These are phyloP conservation scores for Daphoenositta chrysoptera DNA, from an alignment of 2,113 vertebrate species.

Conservation along the genomic window DNA sequence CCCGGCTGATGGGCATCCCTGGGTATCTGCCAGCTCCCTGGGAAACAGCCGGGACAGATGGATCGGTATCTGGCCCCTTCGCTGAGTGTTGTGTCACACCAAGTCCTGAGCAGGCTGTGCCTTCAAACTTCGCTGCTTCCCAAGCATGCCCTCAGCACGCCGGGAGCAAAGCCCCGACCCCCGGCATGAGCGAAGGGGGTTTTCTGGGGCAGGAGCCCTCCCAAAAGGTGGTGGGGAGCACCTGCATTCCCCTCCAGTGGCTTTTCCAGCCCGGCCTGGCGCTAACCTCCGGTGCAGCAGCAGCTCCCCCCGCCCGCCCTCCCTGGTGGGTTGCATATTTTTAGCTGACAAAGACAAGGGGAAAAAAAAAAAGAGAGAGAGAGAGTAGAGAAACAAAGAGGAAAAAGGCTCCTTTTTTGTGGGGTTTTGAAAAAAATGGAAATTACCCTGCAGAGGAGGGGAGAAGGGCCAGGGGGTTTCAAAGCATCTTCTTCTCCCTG, in stretches of 20 bases:
- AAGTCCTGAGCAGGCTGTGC: background rate
- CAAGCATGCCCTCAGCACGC: fast-evolving
- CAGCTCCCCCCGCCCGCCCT: background rate
- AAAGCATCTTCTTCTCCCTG: background rate
- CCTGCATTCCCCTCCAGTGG: background rate
- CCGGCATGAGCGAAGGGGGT: fast-evolving
- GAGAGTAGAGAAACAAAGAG: background rate
- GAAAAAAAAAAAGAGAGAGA: too few species aligned
- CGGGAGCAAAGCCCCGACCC: background rate
- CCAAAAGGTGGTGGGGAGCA: background rate
- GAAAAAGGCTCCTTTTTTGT: conserved; percentile 24
- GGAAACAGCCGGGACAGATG: background rate
- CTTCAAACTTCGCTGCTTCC: background rate
- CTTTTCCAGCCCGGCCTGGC: background rate
- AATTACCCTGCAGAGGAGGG: conserved; percentile 33
- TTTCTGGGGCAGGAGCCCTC: background rate
- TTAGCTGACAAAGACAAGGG: conserved; percentile 30
- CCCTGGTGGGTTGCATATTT: conserved; percentile 23
- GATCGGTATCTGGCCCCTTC: background rate
- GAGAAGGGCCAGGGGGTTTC: background rate
- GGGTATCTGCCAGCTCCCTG: background rate
- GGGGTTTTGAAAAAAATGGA: conserved; percentile 55
- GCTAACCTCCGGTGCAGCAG: background rate
- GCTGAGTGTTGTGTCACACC: background rate
- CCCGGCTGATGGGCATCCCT: background rate